Conservation (phyloP, 2,113 vertebrate species). For the Sylvia atricapilla region DNA sequence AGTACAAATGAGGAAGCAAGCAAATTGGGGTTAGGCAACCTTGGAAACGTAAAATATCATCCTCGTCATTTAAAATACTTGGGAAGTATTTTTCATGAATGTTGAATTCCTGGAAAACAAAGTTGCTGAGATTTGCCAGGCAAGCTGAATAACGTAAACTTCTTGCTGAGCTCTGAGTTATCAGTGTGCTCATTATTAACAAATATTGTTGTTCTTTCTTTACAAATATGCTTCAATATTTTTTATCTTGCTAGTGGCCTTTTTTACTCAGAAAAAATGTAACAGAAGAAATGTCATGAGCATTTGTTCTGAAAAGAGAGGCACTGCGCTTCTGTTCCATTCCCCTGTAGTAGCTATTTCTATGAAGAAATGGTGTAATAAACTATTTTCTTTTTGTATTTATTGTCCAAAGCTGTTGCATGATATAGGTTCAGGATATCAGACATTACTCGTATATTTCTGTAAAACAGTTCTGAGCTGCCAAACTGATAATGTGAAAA, state of each 20-base stretch:
- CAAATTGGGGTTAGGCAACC: conserved; percentile 8
- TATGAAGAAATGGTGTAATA: neutral
- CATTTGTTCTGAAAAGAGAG: neutral
- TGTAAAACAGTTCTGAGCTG: neutral
- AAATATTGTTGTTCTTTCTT: conserved; percentile 62
- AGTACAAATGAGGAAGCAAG: neutral
- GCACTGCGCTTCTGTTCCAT: conserved; percentile 29
- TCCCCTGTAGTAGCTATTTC: conserved; percentile 22
- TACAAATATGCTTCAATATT: conserved; percentile 12
- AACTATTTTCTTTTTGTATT: conserved; percentile 13
- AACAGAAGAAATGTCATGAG: conserved; percentile 41
- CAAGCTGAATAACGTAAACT: conserved; percentile 61
- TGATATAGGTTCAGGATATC: neutral
- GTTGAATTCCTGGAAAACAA: neutral
- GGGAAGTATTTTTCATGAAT: neutral
- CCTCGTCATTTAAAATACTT: neutral
- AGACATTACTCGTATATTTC: neutral
- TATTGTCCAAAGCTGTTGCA: neutral
- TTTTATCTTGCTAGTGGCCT: conserved; percentile 53
- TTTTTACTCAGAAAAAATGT: conserved; percentile 39
- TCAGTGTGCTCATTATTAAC: conserved; percentile 59
- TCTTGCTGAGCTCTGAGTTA: conserved; percentile 62
- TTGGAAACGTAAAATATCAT: conserved; percentile 41
- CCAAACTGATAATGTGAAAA: neutral
- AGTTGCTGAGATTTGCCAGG: conserved; percentile 44